phyloP scores from a whole-genome alignment of 30 jellyfish, hydroid and myxozoan species.

The Morbakka virulenta region DNA sequence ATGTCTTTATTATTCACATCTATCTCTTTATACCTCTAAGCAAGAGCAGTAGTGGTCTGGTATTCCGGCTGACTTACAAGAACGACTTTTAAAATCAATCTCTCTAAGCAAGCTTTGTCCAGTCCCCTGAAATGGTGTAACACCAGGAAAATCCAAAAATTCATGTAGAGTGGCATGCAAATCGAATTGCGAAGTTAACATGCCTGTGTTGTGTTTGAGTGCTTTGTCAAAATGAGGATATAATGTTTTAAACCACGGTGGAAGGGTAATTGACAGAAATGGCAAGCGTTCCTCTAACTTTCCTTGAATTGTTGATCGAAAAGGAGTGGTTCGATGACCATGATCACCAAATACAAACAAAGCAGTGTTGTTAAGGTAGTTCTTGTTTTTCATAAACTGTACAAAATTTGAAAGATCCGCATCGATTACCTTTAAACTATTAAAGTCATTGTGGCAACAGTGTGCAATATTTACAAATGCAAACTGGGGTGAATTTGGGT shows the following conservation, averaged over 20 bases:
- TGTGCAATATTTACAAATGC: background rate
- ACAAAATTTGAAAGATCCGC: constrained; percentile 16
- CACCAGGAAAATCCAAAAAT: too few relatives aligned
- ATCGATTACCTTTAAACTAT: constrained; percentile 21
- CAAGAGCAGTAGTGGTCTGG: too few relatives aligned
- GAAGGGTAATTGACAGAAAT: constrained; percentile 46
- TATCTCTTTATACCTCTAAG: too few relatives aligned
- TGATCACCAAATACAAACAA: constrained; percentile 70
- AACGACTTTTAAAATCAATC: too few relatives aligned
- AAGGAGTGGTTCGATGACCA: constrained; percentile 41
- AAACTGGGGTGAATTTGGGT: constrained; percentile 10
- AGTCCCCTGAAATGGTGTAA: too few relatives aligned
- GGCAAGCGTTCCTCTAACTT: constrained; percentile 69
- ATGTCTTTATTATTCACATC: too few relatives aligned
- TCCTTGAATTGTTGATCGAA: constrained; percentile 51
- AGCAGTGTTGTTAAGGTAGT: constrained; percentile 36
- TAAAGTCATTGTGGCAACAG: constrained; percentile 16
- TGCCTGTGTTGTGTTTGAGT: constrained; percentile 19
- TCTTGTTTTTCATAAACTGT: background rate
- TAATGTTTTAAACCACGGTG: constrained; percentile 12
- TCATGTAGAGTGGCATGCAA: too few relatives aligned
- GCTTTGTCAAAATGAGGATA: background rate
- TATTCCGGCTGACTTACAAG: too few relatives aligned
- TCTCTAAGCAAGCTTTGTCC: too few relatives aligned
- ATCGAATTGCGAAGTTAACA: too few relatives aligned